These are phyloP conservation scores for Pocillopora meandrina DNA, from an alignment of 92 coral and sea anemone genomes.

Conservation along the genomic window DNA sequence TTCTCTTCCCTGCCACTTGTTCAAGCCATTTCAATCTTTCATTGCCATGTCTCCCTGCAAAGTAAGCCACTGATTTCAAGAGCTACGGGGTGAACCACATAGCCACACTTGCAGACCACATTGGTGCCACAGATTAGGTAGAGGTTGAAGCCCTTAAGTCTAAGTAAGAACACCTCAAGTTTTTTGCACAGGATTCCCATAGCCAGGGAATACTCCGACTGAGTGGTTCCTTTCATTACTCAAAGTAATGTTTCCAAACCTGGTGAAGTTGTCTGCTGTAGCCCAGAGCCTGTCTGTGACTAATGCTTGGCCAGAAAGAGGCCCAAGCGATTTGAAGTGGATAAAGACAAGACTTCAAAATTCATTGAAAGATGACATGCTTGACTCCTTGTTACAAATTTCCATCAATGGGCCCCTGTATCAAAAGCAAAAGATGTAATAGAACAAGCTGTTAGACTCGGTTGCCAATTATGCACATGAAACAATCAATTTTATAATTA, in stretches of 20 bases:
- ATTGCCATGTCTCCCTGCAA: constrained; percentile 39
- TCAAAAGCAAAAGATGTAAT: constrained; percentile 49
- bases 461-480: not conserved
- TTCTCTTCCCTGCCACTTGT: constrained; percentile 58
- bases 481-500: too few species aligned
- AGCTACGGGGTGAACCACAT: constrained; percentile 40
- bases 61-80: constrained; percentile 53
- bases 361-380: constrained; percentile 54
- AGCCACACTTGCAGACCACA: constrained; percentile 49
- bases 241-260: constrained; percentile 49
- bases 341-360: constrained; percentile 57
- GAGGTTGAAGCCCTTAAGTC: constrained; percentile 52
- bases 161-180: constrained; percentile 52
- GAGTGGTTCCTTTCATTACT: constrained; percentile 58
- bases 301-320: constrained; percentile 45
- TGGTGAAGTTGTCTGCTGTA: constrained; percentile 52
- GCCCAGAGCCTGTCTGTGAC: constrained; percentile 37
- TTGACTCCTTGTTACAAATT: constrained; percentile 19
- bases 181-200: constrained; percentile 46
- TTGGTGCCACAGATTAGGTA: constrained; percentile 49
- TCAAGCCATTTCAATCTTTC: constrained; percentile 49
- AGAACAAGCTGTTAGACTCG: constrained; percentile 48
- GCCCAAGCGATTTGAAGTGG: constrained; percentile 42
- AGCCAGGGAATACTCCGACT: constrained; percentile 35
- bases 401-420: constrained; percentile 51